Conservation (phyloP, 2,888 invertebrate species). For the Drosophila prolongata region DNA sequence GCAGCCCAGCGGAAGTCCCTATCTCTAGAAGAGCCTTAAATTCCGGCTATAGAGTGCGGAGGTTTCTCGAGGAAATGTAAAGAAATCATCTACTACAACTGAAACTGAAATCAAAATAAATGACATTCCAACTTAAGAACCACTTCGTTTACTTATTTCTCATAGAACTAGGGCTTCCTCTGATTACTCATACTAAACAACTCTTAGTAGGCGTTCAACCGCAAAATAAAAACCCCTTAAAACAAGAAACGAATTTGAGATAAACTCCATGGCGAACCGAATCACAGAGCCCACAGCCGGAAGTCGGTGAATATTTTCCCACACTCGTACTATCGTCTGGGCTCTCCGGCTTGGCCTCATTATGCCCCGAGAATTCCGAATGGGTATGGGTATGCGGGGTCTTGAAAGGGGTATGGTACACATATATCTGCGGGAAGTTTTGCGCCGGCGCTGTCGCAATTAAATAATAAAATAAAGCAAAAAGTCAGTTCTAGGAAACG, state of each 20-base stretch:
- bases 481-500: slow-evolving; percentile 72
- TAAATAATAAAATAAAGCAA: slow-evolving; percentile 70
- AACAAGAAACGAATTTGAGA: slow-evolving; percentile 28
- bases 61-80: slow-evolving; percentile 5
- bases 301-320: slow-evolving; percentile 82
- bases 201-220: slow-evolving; percentile 58
- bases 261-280: slow-evolving; percentile 54
- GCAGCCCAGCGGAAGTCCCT: neutral
- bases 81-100: neutral
- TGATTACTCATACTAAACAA: slow-evolving; percentile 22
- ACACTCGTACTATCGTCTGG: slow-evolving; percentile 61
- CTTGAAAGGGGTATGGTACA: slow-evolving; percentile 10
- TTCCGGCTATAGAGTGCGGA: slow-evolving; percentile 21
- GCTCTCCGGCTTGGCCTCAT: slow-evolving; percentile 63
- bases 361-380: slow-evolving; percentile 55
- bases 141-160: slow-evolving; percentile 13
- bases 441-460: slow-evolving; percentile 78
- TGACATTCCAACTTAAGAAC: slow-evolving; percentile 5
- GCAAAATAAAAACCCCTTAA: slow-evolving; percentile 32
- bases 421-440: slow-evolving; percentile 48
- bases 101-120: slow-evolving; percentile 18
- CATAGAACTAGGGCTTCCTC: neutral
- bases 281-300: slow-evolving; percentile 72
- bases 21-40: slow-evolving; percentile 28
- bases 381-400: slow-evolving; percentile 12